Conservation (phyloP, 1,140 invertebrate genomes). For the Delia radicum region DNA sequence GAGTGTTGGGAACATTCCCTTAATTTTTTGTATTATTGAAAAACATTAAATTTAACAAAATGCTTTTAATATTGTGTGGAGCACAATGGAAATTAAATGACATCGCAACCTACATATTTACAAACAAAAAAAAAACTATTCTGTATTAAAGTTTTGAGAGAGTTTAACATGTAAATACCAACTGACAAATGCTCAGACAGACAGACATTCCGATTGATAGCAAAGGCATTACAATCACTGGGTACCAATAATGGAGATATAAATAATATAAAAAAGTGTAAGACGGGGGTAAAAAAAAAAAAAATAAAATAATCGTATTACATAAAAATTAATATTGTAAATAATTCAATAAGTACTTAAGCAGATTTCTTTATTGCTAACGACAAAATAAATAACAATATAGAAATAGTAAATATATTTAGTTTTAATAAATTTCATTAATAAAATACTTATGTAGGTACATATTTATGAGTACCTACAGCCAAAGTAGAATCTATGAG, state of each 20-base stretch:
- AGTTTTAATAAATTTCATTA: no score
- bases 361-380: slow-evolving; percentile 22
- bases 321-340: slow-evolving; percentile 11
- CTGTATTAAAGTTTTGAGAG: no score
- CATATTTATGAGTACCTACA: no score
- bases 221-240: background rate
- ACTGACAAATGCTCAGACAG: background rate
- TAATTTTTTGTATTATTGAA: no score
- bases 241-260: background rate
- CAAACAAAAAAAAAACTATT: background rate
- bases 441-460: no score
- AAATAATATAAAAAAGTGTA: background rate
- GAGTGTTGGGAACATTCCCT: no score
- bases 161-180: no score
- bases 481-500: no score
- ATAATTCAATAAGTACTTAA: slow-evolving; percentile 30
- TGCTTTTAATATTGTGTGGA: background rate
- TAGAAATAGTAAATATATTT: no score
- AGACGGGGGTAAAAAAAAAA: background rate
- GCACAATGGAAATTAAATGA: background rate
- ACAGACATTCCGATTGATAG: background rate
- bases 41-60: background rate
- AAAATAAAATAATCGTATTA: background rate
- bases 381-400: background rate
- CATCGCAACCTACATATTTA: background rate